phyloP scores from a whole-genome alignment of 2,888 invertebrate species.

The Zootermopsis nevadensis region DNA sequence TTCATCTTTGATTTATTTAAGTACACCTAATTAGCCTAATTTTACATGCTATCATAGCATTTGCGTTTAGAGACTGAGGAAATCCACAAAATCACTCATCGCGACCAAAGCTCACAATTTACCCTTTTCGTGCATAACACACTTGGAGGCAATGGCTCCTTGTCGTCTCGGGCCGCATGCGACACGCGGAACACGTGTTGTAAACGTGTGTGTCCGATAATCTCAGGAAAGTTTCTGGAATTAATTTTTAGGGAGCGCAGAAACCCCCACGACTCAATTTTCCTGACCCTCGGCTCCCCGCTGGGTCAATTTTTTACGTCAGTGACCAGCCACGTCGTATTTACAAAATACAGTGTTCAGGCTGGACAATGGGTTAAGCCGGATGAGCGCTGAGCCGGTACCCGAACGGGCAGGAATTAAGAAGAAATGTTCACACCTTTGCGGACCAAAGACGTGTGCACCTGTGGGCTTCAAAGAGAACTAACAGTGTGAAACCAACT shows the following conservation, averaged over 20 bases:
- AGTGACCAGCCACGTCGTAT: constrained; percentile 16
- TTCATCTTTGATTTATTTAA: too few species aligned
- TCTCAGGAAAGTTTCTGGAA: neutral
- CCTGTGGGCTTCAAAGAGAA: neutral
- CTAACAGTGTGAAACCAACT: too few species aligned
- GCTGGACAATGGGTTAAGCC: neutral
- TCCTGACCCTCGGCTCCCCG: constrained; percentile 8
- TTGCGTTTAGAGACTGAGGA: too few species aligned
- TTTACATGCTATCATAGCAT: too few species aligned
- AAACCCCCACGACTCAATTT: neutral
- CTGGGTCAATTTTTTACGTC: constrained; percentile 39
- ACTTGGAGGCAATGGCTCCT: too few species aligned
- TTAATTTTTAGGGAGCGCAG: neutral
- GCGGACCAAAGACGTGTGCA: neutral
- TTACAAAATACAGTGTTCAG: neutral
- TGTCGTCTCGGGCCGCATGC: too few species aligned
- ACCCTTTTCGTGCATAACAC: too few species aligned
- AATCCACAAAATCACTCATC: too few species aligned
- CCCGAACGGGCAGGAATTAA: constrained; percentile 3
- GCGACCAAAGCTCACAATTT: too few species aligned
- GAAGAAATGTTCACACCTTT: constrained; percentile 15
- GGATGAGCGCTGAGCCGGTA: neutral
- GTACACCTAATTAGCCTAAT: too few species aligned
- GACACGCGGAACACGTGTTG: too few species aligned
- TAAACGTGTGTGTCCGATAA: too few species aligned